phyloP scores from a whole-genome alignment of 1,140 invertebrate species.

The Adoxophyes honmai region DNA sequence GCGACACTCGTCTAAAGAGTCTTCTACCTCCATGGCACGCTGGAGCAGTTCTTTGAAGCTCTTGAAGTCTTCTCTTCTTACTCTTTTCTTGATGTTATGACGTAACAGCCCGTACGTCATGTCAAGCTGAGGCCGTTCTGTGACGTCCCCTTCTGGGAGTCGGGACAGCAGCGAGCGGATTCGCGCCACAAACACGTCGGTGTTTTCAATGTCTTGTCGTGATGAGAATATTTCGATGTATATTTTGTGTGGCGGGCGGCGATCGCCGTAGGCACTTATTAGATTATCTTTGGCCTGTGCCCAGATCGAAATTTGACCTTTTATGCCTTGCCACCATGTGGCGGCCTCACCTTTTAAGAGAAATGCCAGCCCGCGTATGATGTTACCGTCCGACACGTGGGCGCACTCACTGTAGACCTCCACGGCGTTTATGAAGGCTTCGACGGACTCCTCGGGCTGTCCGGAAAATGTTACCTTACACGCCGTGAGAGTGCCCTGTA shows the following conservation, averaged over 20 bases:
- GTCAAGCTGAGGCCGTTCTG: no score
- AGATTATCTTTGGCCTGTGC: slow-evolving; percentile 10
- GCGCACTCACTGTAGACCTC: slow-evolving; percentile 28
- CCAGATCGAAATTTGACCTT: slow-evolving; percentile 22
- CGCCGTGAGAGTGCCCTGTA: no score
- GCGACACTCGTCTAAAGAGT: no score
- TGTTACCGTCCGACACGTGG: slow-evolving; percentile 51
- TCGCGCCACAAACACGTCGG: no score
- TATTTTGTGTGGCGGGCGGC: slow-evolving; percentile 19
- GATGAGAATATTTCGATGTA: slow-evolving; percentile 19
- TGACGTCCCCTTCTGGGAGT: no score
- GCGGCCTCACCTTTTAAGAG: slow-evolving; percentile 58
- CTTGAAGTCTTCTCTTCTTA: no score
- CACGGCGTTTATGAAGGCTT: slow-evolving; percentile 20
- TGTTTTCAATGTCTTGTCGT: no score
- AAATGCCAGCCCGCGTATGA: slow-evolving; percentile 57
- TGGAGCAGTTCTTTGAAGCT: no score
- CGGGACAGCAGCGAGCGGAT: no score
- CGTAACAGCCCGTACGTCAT: no score
- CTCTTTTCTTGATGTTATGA: no score
- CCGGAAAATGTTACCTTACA: slow-evolving; percentile 34
- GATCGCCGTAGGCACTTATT: slow-evolving; percentile 17
- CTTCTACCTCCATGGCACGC: no score
- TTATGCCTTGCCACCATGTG: slow-evolving; percentile 69
- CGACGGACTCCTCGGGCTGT: background rate